Base-by-base conservation (phyloP, 1,140 invertebrate species). In the Lordiphosa collinella region DNA sequence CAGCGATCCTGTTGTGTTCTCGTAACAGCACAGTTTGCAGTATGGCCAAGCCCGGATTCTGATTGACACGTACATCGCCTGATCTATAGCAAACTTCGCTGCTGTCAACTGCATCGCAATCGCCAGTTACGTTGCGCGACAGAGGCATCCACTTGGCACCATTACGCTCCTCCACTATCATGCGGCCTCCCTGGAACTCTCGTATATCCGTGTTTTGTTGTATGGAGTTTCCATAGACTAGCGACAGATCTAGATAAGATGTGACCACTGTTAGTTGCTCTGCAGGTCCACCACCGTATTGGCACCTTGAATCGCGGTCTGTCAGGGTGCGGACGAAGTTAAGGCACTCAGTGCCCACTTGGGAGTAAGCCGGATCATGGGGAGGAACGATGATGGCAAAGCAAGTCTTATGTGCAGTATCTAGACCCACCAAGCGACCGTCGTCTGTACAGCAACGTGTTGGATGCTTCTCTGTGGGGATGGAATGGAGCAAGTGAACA, bases 1-100 rank as follows among this genome's bases (percentile, higher is more conserved):
- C 91, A 0, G 97, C 96, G 12, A 99, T 90, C 38, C 95, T 91
- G 89, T 99, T 99, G 88, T 99, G 97, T 86, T 98, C 95, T 55
- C 98, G 91, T 49, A 98, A 90, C 37, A 96, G 91, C 3, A 98
- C 87, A 0, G 95, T 94, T 70, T 99, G 97, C 0, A 98, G 89
- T 4, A 95, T 90, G 0, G 95, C 93, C 29, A 98, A 82, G 54
- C 94, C 93, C 0, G 95, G 92, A 71, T 96, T 96, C 87, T 98
- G 97, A 90, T 99, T 99, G 0, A 93, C 93, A 58, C 97, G 90
- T 16, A 91, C 89, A 79, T 99, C 97, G 61, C 97, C 94, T 16
- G 94, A 89, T 31, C 91, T 76, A 84, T 95, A 95, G 74, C 94
- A 95, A 16, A 93, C 90, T 74, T 94, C 93, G 36, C 90, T 90